Evolutionary conservation across 2,888 invertebrate genomes (phyloP).

Genomic region (Lysandra coridon): DNA sequence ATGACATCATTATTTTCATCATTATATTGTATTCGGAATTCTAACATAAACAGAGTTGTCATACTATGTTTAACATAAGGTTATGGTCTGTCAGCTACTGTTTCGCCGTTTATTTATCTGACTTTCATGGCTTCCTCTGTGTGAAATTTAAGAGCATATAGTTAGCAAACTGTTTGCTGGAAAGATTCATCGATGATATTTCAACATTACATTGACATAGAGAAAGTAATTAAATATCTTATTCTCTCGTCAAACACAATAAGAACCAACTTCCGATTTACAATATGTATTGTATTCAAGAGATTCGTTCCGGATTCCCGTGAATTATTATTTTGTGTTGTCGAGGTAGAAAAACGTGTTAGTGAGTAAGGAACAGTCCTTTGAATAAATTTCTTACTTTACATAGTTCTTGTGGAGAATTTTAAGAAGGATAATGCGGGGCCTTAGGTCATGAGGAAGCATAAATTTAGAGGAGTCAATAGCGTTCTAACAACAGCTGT

Average conservation of each 20-base stretch:
- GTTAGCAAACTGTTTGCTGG: not conserved
- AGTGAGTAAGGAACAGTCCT: slow-evolving; percentile 41
- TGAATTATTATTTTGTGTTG: slow-evolving; percentile 1
- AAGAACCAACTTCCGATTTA: not conserved
- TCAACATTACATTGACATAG: not conserved
- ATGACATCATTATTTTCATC: slow-evolving; percentile 70
- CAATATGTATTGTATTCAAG: not conserved
- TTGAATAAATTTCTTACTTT: slow-evolving; percentile 56
- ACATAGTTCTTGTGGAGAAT: slow-evolving; percentile 54
- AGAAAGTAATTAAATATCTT: not conserved
- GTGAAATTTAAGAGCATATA: not conserved
- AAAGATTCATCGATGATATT: not conserved
- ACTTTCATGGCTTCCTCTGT: not conserved
- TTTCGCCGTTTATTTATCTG: not conserved
- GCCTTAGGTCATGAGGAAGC: slow-evolving; percentile 77
- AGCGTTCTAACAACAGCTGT: slow-evolving; percentile 75
- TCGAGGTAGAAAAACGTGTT: slow-evolving; percentile 22
- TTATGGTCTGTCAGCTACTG: slow-evolving; percentile 6
- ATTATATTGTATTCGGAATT: slow-evolving; percentile 20
- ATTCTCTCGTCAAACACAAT: not conserved
- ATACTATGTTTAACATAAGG: slow-evolving; percentile 12
- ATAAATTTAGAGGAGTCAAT: slow-evolving; percentile 75
- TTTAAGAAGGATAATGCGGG: slow-evolving; percentile 57
- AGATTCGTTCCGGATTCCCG: not conserved
- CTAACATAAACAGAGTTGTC: slow-evolving; percentile 22